Evolutionary conservation across 2,797 vertebrate genomes (phyloP).

Genomic region (Rhynchonycteris naso): DNA sequence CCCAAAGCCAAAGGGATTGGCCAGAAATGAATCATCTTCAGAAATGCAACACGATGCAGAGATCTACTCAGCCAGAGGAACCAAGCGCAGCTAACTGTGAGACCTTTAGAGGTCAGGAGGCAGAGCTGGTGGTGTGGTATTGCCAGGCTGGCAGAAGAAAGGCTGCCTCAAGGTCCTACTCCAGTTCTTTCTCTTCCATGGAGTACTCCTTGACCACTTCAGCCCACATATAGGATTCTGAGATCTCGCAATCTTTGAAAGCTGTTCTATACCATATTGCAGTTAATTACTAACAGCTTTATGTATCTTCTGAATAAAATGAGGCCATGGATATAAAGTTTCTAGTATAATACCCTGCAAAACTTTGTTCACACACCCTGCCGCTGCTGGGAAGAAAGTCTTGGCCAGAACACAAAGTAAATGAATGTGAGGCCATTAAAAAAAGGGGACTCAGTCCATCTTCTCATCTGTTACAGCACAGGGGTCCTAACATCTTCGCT

Average conservation of each 20-base stretch:
- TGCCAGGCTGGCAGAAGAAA: background rate
- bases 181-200: background rate
- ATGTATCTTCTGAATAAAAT: background rate
- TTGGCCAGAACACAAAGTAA: background rate
- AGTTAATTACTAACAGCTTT: constrained; percentile 31
- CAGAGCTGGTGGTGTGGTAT: background rate
- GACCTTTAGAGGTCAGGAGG: background rate
- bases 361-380: background rate
- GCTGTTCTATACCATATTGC: background rate
- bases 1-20: constrained; percentile 32
- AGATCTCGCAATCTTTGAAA: background rate
- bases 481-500: constrained; percentile 27
- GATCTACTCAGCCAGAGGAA: background rate
- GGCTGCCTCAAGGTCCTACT: background rate
- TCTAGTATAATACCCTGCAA: background rate
- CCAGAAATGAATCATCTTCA: constrained; percentile 58
- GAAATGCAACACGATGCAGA: background rate
- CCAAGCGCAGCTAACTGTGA: background rate
- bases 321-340: background rate
- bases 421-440: background rate
- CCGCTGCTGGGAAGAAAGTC: background rate
- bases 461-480: background rate
- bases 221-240: background rate
- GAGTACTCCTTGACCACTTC: background rate
- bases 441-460: constrained; percentile 26